Evolutionary conservation across 2,888 invertebrate species (phyloP).

Genomic region (Caenorhabditis angaria): DNA sequence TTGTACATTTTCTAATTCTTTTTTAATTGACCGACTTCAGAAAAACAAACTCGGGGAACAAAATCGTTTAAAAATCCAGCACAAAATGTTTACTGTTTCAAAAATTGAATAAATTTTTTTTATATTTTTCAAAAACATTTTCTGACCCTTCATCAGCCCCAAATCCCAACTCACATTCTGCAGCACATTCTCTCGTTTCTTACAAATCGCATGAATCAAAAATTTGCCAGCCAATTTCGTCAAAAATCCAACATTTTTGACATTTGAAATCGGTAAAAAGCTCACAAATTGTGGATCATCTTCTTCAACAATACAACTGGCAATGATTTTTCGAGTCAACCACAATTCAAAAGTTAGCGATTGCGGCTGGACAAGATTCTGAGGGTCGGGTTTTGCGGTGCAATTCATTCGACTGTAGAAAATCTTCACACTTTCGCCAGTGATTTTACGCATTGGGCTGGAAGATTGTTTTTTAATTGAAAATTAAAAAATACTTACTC

Average conservation of each 20-base stretch:
- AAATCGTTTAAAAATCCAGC: no score
- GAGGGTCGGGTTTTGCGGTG: conserved; percentile 23
- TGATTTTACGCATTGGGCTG: conserved; percentile 5
- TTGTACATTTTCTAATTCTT: no score
- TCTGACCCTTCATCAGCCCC: no score
- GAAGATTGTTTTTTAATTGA: background rate
- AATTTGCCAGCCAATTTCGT: conserved; percentile 24
- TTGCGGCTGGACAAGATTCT: conserved; percentile 2
- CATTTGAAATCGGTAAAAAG: conserved; percentile 19
- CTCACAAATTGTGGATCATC: conserved; percentile 13
- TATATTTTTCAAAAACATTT: background rate
- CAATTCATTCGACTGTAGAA: conserved; percentile 22
- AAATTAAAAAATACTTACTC: conserved; percentile 8
- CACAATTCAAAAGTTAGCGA: conserved; percentile 24
- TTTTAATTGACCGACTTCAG: no score
- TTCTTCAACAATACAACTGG: conserved; percentile 13
- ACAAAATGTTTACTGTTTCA: no score
- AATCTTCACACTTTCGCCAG: conserved; percentile 7
- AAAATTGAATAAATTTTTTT: background rate
- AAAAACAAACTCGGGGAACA: no score
- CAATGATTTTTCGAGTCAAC: conserved; percentile 26
- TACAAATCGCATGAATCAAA: conserved; percentile 12
- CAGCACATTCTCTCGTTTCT: conserved; percentile 8
- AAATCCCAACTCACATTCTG: conserved; percentile 17
- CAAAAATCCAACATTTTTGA: conserved; percentile 12